Evolutionary conservation across 2,888 invertebrate genomes (phyloP), one percentile per base, ranked within the genome.

Genomic region (Aquatica leii): DNA sequence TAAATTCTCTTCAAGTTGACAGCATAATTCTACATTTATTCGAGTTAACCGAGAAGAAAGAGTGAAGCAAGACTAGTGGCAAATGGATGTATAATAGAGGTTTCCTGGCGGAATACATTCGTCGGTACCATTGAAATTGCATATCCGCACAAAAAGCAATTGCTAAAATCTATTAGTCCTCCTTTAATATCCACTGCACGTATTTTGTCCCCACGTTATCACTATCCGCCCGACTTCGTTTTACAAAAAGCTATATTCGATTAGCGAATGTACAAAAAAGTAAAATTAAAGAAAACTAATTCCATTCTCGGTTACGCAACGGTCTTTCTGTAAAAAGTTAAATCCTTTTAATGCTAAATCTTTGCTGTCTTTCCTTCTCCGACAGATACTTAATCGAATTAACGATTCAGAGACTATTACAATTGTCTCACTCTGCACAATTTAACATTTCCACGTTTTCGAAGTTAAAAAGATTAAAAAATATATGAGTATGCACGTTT

Each of bases 1-100:
- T 56, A 57, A 68, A 67, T 65, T 61, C 65, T 66, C 52, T n/a
- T 49, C 49, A 70, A 71, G 68, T 62, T 70, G 72, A 72, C 71
- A 69, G 63, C 48, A 66, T 71, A 73, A 73, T 73, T 72, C 62
- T 61, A 65, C 69, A 69, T 65, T 74, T 72, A 71, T 71, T 71
- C 70, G 67, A 72, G 71, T 72, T 72, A 72, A 70, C 71, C 67
- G 68, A 71, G 71, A 66, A 68, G 64, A 70, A 69, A 70, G 69
- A 68, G 64, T 68, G 59, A 50, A 66, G 68, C 64, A 63, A 52
- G 60, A 65, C 59, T 67, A 55, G 64, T 65, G 50, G 60, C 66
- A 69, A 71, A 71, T 72, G 69, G 68, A 70, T 68, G 64, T 63
- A 69, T 69, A 72, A 72, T 71, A 66, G 69, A 63, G 62, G 69